Percentiles rank a stretch among this genome's conserved stretches.
Evolutionary conservation across 2,113 vertebrate genomes (phyloP).

Genomic region (Scomber scombrus): DNA sequence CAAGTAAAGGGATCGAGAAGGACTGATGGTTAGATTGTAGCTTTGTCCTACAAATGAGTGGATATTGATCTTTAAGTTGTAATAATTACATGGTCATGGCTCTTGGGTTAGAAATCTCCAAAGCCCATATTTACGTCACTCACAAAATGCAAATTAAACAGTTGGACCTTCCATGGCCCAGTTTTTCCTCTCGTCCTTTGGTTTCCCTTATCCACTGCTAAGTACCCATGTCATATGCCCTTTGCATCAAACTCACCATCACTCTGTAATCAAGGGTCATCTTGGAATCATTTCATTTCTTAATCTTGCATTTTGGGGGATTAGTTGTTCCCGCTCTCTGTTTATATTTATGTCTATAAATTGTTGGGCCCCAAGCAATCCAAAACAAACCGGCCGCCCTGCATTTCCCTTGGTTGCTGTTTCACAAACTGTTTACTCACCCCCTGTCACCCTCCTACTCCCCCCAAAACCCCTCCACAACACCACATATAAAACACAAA

Average conservation of each 20-base stretch:
- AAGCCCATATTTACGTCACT: constrained; percentile 69
- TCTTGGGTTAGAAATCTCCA: constrained; percentile 54
- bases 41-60: constrained; percentile 72
- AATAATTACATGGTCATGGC: constrained; percentile 72
- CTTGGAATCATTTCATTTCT: constrained; percentile 73
- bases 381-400: constrained; percentile 77
- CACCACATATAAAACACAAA: constrained; percentile 48
- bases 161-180: constrained; percentile 42
- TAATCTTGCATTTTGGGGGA: constrained; percentile 76
- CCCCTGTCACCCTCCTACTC: constrained; percentile 41
- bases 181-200: constrained; percentile 32
- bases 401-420: constrained; percentile 65
- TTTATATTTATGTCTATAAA: constrained; percentile 84
- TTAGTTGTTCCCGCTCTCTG: constrained; percentile 73
- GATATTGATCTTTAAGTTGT: constrained; percentile 69
- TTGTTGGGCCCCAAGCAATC: constrained; percentile 63
- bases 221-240: constrained; percentile 62
- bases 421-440: constrained; percentile 74
- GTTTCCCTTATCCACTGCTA: constrained; percentile 52
- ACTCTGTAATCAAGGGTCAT: constrained; percentile 79
- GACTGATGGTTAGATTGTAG: constrained; percentile 62
- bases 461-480: constrained; percentile 27
- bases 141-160: constrained; percentile 62
- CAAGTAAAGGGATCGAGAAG: constrained; percentile 30
- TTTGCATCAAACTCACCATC: constrained; percentile 69